Evolutionary conservation across 2,113 vertebrate species (phyloP), one percentile per base, ranked within the genome.

Genomic region (Melanostigma gelatinosum): DNA sequence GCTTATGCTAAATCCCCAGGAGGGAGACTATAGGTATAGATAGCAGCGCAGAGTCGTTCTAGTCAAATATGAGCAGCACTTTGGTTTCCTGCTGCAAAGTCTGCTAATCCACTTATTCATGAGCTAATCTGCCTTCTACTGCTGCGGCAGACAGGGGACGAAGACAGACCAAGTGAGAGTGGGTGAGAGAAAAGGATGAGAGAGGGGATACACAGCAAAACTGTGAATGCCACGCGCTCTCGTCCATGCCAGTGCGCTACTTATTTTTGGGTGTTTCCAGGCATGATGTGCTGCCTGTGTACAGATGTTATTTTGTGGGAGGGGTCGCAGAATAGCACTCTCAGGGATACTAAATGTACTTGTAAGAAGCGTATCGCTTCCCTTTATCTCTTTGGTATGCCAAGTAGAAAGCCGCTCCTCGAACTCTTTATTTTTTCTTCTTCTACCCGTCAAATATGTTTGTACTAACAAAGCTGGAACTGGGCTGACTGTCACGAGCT

Each of bases 21-120:
- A 91, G 92, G 91, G 90, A 75, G 89, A 93, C 92, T 94, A 95
- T 93, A 94, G 94, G 93, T 94, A 92, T 86, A 94, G 94, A 94
- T 95, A 94, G 92, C 90, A 91, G 90, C 54, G 93, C 80, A 16
- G 88, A 93, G 86, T 94, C 91, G 77, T 82, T 92, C 92, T 92
- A 88, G 92, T 93, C 94, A 93, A 93, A 96, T 94, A 94, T 95
- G 93, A 95, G 93, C 83, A 89, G 92, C 92, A 95, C 93, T 96
- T 94, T 94, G 94, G 95, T 93, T 88, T 94, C 94, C 94, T 84
- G 94, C 94, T 93, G 93, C 93, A 95, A 94, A 95, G 90, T 94
- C 92, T 93, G 92, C 89, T 95, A 95, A 96, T 96, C 94, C 94
- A 95, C 93, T 94, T 96, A 95, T 95, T 96, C 94, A 94, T 87